Conservation (phyloP, 2,888 invertebrate species). For the Rhamphomyia laevipes region DNA sequence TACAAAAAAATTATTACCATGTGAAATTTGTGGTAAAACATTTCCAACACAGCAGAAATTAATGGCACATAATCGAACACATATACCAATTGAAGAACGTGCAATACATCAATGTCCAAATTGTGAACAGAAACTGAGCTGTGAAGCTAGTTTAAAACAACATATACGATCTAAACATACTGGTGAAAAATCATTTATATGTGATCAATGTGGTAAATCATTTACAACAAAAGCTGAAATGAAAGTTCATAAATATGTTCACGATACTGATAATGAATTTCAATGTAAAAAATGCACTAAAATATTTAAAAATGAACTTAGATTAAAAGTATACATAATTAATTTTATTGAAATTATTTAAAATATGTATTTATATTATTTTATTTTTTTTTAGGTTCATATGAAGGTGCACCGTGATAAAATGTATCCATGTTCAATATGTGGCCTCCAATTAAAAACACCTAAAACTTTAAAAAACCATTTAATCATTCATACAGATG, state of each 20-base stretch:
- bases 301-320: conserved; percentile 16
- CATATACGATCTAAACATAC: conserved; percentile 15
- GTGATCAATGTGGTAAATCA: conserved; percentile 30
- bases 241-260: conserved; percentile 32
- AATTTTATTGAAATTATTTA: not conserved
- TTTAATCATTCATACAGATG: conserved; percentile 22
- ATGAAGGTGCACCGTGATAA: not conserved
- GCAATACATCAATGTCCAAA: conserved; percentile 12
- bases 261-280: conserved; percentile 29
- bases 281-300: conserved; percentile 25
- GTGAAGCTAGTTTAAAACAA: not conserved
- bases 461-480: conserved; percentile 29
- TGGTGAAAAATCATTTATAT: conserved; percentile 26
- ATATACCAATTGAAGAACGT: conserved; percentile 11
- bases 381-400: not conserved
- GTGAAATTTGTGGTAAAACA: not conserved
- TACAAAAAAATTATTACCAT: not conserved
- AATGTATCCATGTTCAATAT: conserved; percentile 22
- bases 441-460: conserved; percentile 26
- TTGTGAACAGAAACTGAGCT: conserved; percentile 7
- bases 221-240: conserved; percentile 32
- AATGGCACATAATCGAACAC: conserved; percentile 8
- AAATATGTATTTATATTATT: not conserved
- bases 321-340: conserved; percentile 20
- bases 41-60: conserved; percentile 9